A percentile compares a stretch with the other conserved stretches of the same genome.
These are phyloP conservation scores for Atherix ibis DNA, from an alignment of 2,888 invertebrate genomes.

Conservation along the genomic window DNA sequence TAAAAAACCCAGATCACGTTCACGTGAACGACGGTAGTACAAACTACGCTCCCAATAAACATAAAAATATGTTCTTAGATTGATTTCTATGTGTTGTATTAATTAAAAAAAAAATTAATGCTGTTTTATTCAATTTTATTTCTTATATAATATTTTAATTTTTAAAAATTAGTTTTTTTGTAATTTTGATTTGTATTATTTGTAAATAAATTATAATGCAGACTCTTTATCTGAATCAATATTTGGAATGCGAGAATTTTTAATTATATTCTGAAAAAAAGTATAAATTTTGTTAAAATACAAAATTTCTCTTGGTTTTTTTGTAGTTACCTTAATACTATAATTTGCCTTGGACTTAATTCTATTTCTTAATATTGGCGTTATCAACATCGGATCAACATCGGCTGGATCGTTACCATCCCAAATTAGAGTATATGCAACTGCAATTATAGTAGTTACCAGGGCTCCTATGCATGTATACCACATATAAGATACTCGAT, in stretches of 20 bases:
- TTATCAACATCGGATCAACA: conserved; percentile 42
- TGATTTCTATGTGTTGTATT: too few relatives aligned
- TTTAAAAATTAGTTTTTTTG: conserved; percentile 5
- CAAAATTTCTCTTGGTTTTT: neutral
- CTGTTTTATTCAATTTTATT: too few relatives aligned
- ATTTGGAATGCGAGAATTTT: neutral
- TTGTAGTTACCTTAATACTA: neutral
- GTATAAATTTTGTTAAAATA: neutral
- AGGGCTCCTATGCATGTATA: conserved; percentile 47
- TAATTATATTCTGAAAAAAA: neutral
- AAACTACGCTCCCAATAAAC: neutral
- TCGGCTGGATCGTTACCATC: conserved; percentile 38
- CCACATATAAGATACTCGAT: conserved; percentile 67
- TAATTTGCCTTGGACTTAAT: neutral
- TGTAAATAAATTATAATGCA: conserved; percentile 3
- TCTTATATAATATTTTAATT: conserved; percentile 1
- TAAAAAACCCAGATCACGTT: conserved; percentile 26
- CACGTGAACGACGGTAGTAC: conserved; percentile 14
- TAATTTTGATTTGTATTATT: neutral
- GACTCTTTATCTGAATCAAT: conserved; percentile 1
- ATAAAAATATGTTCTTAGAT: neutral
- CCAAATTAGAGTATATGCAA: conserved; percentile 20
- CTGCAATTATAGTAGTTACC: conserved; percentile 37
- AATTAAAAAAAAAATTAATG: too few relatives aligned
- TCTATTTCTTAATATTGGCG: conserved; percentile 43